Evolutionary conservation across 2,113 vertebrate genomes (phyloP).

Genomic region (Paradisaea rubra): DNA sequence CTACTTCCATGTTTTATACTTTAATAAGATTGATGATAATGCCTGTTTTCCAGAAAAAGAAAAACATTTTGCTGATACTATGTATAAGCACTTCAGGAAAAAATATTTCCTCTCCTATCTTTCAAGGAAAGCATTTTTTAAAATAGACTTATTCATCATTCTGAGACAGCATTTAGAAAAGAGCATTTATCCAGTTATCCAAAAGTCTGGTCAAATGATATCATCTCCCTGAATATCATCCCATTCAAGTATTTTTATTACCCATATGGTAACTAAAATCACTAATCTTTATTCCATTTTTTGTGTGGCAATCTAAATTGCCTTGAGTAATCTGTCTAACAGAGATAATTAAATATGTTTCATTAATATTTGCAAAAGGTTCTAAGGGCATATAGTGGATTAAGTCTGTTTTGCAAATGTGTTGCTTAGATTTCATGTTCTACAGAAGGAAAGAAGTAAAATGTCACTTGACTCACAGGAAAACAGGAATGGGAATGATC

Average conservation of each 20-base stretch:
- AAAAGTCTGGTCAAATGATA: conserved; percentile 6
- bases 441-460: neutral
- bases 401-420: neutral
- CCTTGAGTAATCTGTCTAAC: conserved; percentile 13
- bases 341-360: conserved; percentile 13
- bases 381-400: neutral
- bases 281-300: neutral
- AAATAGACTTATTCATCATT: conserved; percentile 41
- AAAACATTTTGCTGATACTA: conserved; percentile 28
- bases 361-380: conserved; percentile 5
- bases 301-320: conserved; percentile 5
- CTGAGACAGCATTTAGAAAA: conserved; percentile 40
- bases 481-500: neutral
- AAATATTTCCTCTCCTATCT: conserved; percentile 9
- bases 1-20: neutral
- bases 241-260: conserved; percentile 42
- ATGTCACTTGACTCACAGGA: neutral
- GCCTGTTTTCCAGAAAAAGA: neutral
- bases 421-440: neutral
- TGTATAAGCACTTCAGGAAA: conserved; percentile 1
- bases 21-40: neutral
- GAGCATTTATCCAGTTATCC: conserved; percentile 18
- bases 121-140: conserved; percentile 8
- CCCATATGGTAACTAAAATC: neutral
- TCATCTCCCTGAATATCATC: neutral